Evolutionary conservation across 2,113 vertebrate genomes (phyloP), one percentile per base, ranked within the genome.

Genomic region (Campylorhamphus procurvoides): DNA sequence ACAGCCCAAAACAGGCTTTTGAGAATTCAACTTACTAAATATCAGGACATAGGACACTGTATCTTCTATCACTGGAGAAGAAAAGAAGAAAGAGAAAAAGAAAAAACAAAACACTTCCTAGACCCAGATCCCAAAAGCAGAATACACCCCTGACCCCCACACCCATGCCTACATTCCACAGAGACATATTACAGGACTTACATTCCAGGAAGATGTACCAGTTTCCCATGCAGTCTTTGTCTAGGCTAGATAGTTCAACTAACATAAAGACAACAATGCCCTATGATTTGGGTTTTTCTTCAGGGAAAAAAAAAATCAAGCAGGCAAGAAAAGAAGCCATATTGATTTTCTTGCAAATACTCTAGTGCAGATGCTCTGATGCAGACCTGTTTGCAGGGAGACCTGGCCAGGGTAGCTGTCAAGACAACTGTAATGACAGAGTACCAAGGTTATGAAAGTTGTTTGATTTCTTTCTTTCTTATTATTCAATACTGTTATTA

Each of bases 71-170:
- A 10, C 9, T 39, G 14, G 28, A 74, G 18, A 58, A 74, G 6
- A n/a, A 47, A 15, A 53, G 1, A 35, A 28, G 4, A 73, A 20
- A 64, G 14, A 49, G 6, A 5, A 1, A 0, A 3, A 9, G 19
- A 29, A 42, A 13, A 2, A 40, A 14, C 15, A 37, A 27, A 29
- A 68, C 18, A 1, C 5, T 53, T 71, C 56, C 15, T 44, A 40
- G 46, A 58, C 0, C 6, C 31, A 56, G 40, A 56, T 42, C 7
- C 9, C 20, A 31, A 91, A 71, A 47, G 12, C 9, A 82, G 28
- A 79, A 79, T 33, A 22, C 31, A 66, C 1, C 5, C 18, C 24
- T 2, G 1, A n/a, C 6, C 6, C 7, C 8, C 14, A 69, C 2
- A 71, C 4, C 1, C 44, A 2, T 68, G 5, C 7, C 22, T 79